Conservation (phyloP, 30 jellyfish, hydroid and myxozoan genomes). For the Phacellophora camtschatica region DNA sequence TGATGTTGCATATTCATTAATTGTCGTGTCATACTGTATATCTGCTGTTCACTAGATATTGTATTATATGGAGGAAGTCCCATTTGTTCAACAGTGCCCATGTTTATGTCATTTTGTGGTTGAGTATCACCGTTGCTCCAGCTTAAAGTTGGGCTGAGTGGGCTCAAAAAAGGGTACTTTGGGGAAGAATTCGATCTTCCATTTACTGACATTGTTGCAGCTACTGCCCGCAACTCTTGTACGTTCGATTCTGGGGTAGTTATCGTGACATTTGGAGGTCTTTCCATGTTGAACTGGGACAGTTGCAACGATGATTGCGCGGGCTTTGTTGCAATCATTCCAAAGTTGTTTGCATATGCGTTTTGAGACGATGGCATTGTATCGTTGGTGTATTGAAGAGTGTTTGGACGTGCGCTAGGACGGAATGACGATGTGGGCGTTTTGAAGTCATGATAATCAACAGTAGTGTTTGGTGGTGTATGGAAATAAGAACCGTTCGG, state of each 20-base stretch:
- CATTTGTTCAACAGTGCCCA: slow-evolving; percentile 42
- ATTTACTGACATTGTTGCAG: slow-evolving; percentile 3
- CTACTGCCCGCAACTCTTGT: slow-evolving; percentile 44
- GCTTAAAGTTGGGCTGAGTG: slow-evolving; percentile 59
- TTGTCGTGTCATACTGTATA: slow-evolving; percentile 38
- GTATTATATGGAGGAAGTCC: neutral
- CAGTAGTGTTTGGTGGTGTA: slow-evolving; percentile 38
- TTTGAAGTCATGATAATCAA: slow-evolving; percentile 28
- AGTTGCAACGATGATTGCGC: slow-evolving; percentile 4
- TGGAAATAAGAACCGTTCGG: slow-evolving; percentile 22
- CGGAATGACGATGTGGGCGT: slow-evolving; percentile 13
- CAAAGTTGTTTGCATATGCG: slow-evolving; percentile 12
- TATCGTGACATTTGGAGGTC: slow-evolving; percentile 79
- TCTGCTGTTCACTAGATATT: slow-evolving; percentile 16
- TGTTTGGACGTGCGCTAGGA: slow-evolving; percentile 17
- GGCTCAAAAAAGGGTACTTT: slow-evolving; percentile 64
- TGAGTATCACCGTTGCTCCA: slow-evolving; percentile 59
- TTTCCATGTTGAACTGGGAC: slow-evolving; percentile 44
- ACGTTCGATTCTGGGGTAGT: slow-evolving; percentile 59
- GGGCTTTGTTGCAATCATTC: neutral
- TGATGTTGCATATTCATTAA: slow-evolving; percentile 45
- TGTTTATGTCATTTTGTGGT: neutral
- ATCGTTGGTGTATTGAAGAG: slow-evolving; percentile 15
- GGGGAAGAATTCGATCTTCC: slow-evolving; percentile 70
- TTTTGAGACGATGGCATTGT: slow-evolving; percentile 28